Evolutionary conservation across 2,797 vertebrate genomes (phyloP), one percentile per base, ranked within the genome.

Genomic region (Acanthopagrus latus): DNA sequence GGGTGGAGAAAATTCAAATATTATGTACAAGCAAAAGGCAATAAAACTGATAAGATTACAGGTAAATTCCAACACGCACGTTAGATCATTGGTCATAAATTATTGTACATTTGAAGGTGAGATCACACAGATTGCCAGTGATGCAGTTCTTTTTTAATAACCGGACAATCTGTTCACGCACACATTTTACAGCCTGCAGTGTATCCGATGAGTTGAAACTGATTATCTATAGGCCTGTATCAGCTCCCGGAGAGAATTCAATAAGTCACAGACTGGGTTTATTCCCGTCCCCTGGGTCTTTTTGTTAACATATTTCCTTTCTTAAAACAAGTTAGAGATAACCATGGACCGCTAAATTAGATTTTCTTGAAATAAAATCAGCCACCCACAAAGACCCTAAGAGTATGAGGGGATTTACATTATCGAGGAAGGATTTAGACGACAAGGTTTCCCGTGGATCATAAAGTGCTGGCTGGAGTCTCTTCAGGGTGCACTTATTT

Each of bases 351-450:
- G 3, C 46, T 63, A 71, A 78, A 81, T 83, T 55, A 9, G 79
- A 76, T 86, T 82, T 79, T 75, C 70, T 75, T 71, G 57, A 70
- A 70, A 81, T 75, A 86, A 87, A 87, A 55, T 63, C 75, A 74
- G 55, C 90, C 88, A 56, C 72, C 85, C 80, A 88, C 83, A 81
- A 72, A 84, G 85, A 64, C 72, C 12, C 17, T 88, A 86, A 83
- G 84, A 83, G 85, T 72, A 83, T 92, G 86, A 90, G 48, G 62
- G 88, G 89, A 87, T 89, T 90, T 89, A 84, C 82, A 86, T 88
- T 65, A 85, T 80, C 21, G 63, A 58, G 72, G 71, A 80, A 71
- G 55, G 64, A 88, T 90, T 91, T 80, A 55, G 76, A 83, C 83
- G 84, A 87, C 76, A 82, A 73, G 54, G 50, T 85, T 87, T 86